Evolutionary conservation across 2,888 invertebrate genomes (phyloP), one percentile per base, ranked within the genome.

Genomic region (Spatulosminthurus flaviceps): DNA sequence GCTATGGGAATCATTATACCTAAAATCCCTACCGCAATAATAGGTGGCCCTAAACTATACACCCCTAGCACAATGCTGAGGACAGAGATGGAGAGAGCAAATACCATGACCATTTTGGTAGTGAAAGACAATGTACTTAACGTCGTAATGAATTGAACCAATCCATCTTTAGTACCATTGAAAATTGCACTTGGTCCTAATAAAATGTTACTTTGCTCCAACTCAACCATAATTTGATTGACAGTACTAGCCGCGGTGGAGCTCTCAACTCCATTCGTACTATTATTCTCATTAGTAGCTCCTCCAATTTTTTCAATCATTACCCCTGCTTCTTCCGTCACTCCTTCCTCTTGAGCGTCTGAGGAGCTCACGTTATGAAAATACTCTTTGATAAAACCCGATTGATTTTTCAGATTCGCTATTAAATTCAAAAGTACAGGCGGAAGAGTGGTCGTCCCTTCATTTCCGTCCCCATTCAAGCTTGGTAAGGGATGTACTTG

Each of bases 1-100:
- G 61, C 34, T 26, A 78, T 78, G 19, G 78, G 78, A 24, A 78
- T 78, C 64, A 78, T 61, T 1, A 78, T 78, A 2, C 79, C 79
- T 19, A 79, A n/a, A 43, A 79, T 75, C 26, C 79, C 79, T 11
- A 79, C 67, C 0, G 79, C 79, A 19, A 75, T 75, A 11, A 79
- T 74, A 0, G 79, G 79, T n/a, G 79, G 79, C 4, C 69, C 79
- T 1, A 79, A 16, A 22, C 67, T 74, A 28, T 74, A 79, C 1
- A 79, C 69, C 0, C 79, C 79, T 4, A 79, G 70, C 1, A 79
- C 26, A 28, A 79, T 79, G 61, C 60, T 34, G 61, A 79, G 70
- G 21, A 75, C 74, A 26, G 70, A 41, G 11, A 79, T 69, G 13
- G 79, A 75, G 11, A 79, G 69, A 22, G 73, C 79, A 74, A 79